phyloP scores from a whole-genome alignment of 2,888 invertebrate genomes.

The Platycheirus albimanus region DNA sequence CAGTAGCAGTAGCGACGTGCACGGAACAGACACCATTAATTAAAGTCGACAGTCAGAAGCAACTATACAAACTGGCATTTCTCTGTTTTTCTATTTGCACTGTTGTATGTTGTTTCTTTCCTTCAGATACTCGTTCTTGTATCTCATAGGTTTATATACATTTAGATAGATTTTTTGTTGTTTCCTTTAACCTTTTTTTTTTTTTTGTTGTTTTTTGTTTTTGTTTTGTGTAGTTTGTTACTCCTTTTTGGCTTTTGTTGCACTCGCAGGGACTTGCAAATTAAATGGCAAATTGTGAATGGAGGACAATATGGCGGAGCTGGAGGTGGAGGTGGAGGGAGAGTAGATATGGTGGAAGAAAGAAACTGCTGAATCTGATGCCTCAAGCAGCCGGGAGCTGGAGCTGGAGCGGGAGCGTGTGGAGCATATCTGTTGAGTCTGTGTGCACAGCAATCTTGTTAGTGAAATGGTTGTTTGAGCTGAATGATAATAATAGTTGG shows the following conservation, averaged over 20 bases:
- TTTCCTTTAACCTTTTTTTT: constrained; percentile 8
- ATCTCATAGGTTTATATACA: constrained; percentile 21
- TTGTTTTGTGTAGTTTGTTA: constrained; percentile 54
- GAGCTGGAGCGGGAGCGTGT: no score
- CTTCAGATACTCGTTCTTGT: constrained; percentile 52
- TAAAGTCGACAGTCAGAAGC: constrained; percentile 75
- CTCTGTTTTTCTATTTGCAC: constrained; percentile 64
- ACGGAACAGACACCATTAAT: constrained; percentile 75
- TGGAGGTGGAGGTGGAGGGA: constrained; percentile 20
- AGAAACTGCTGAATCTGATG: constrained; percentile 10
- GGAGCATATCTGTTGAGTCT: constrained; percentile 60
- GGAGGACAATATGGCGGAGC: constrained; percentile 31
- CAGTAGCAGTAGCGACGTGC: constrained; percentile 48
- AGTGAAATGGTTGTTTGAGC: constrained; percentile 66
- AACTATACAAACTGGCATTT: constrained; percentile 65
- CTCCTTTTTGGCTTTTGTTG: constrained; percentile 69
- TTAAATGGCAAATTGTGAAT: constrained; percentile 75
- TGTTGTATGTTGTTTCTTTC: constrained; percentile 67
- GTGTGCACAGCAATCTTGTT: constrained; percentile 72
- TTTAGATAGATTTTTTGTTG: background rate
- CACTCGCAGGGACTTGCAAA: constrained; percentile 71
- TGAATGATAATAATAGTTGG: constrained; percentile 54
- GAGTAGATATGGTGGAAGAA: no score
- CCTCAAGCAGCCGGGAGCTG: constrained; percentile 31
- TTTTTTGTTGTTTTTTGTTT: constrained; percentile 33